Conservation (phyloP, 2,888 invertebrate genomes). For the Eristalinus aeneus region DNA sequence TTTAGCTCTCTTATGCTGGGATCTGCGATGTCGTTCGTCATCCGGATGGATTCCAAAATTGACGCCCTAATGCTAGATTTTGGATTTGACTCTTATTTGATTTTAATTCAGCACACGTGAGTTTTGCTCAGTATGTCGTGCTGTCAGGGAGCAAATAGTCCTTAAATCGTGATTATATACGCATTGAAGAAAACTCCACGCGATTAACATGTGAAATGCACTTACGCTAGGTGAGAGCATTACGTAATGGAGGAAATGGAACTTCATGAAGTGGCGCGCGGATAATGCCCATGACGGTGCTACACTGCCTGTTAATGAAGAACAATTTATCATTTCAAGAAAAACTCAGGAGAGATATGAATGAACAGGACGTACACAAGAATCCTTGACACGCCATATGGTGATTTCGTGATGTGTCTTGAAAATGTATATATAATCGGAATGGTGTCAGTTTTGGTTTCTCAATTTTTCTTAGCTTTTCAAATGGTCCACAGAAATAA, state of each 20-base stretch:
- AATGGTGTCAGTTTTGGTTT: no score
- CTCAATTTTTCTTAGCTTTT: no score
- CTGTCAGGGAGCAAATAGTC: constrained; percentile 20
- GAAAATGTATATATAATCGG: no score
- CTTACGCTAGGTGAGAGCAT: background rate
- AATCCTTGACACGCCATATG: no score
- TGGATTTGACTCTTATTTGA: constrained; percentile 55
- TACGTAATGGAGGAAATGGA: background rate
- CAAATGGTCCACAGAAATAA: no score
- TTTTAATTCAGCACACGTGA: constrained; percentile 58
- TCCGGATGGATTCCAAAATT: constrained; percentile 55
- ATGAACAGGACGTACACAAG: no score
- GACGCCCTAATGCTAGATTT: constrained; percentile 58
- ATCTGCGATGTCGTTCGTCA: constrained; percentile 34
- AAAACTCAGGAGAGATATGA: background rate
- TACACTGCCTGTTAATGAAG: no score
- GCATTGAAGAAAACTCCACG: background rate
- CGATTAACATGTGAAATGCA: background rate
- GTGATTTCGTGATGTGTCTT: no score
- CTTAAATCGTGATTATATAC: background rate
- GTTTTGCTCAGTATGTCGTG: background rate
- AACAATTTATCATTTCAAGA: background rate
- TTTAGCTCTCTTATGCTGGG: constrained; percentile 45
- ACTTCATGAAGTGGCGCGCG: background rate
- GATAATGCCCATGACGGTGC: background rate